Evolutionary conservation across 1,140 invertebrate genomes (phyloP).

Genomic region (Mycetomoellerius zeteki): DNA sequence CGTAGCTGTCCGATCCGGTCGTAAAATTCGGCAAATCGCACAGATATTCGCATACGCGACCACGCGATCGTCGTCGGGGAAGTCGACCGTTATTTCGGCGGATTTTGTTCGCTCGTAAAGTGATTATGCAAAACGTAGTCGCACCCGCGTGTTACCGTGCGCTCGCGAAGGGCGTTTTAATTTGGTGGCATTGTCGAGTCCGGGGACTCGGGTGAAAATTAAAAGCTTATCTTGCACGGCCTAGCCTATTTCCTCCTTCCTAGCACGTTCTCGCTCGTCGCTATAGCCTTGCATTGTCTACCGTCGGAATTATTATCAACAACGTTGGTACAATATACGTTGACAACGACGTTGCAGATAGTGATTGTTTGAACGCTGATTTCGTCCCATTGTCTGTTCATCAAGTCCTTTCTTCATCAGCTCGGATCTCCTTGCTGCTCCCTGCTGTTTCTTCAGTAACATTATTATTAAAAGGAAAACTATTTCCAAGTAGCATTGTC

Average conservation of each 20-base stretch:
- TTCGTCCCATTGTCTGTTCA: constrained; percentile 75
- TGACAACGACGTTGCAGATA: constrained; percentile 71
- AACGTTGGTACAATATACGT: constrained; percentile 48
- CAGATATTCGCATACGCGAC: constrained; percentile 11
- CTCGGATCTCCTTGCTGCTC: not conserved
- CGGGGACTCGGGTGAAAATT: constrained; percentile 75
- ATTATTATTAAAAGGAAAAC: constrained; percentile 16
- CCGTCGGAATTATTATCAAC: constrained; percentile 80
- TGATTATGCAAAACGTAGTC: constrained; percentile 77
- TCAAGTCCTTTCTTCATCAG: constrained; percentile 62
- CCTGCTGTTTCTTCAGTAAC: constrained; percentile 18
- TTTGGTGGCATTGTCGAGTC: constrained; percentile 78
- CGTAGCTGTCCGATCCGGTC: not conserved
- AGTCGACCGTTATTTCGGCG: constrained; percentile 53
- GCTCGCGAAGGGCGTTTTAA: constrained; percentile 73
- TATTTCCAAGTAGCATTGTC: constrained; percentile 4
- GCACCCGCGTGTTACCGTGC: constrained; percentile 23
- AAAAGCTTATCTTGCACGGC: constrained; percentile 79
- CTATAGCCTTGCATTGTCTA: constrained; percentile 72
- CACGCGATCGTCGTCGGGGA: constrained; percentile 8
- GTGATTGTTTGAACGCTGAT: constrained; percentile 80
- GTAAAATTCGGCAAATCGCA: constrained; percentile 66
- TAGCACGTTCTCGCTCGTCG: constrained; percentile 1
- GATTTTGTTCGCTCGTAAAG: constrained; percentile 73
- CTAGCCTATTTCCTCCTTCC: constrained; percentile 37